These are phyloP conservation scores for Cenopis cana DNA, from an alignment of 2,888 invertebrate species.

Conservation along the genomic window DNA sequence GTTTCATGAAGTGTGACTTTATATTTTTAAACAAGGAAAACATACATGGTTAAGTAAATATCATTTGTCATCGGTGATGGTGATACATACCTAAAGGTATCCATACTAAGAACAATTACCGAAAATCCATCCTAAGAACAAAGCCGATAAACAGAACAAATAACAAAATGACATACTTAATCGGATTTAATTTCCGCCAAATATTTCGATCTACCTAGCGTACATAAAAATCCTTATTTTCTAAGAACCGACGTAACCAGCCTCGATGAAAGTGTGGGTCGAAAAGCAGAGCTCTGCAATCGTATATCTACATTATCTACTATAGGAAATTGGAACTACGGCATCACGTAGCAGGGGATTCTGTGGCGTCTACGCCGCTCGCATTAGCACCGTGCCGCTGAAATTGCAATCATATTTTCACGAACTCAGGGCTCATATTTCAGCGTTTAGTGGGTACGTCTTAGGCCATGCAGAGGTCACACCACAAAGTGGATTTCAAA, in stretches of 20 bases:
- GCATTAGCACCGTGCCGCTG: not conserved
- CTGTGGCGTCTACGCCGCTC: conserved; percentile 48
- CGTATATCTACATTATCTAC: conserved; percentile 18
- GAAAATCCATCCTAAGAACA: too few relatives aligned
- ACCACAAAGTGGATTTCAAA: conserved; percentile 70
- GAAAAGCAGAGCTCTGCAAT: conserved; percentile 22
- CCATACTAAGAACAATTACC: too few relatives aligned
- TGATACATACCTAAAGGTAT: too few relatives aligned
- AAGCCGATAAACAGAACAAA: too few relatives aligned
- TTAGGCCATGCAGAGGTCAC: conserved; percentile 55
- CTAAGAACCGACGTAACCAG: conserved; percentile 3
- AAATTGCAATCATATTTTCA: conserved; percentile 43
- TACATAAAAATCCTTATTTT: not conserved
- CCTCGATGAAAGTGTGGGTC: conserved; percentile 10
- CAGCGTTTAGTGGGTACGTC: conserved; percentile 38
- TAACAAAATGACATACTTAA: too few relatives aligned
- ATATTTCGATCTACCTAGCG: not conserved
- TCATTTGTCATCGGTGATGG: too few relatives aligned
- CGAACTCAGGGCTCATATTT: conserved; percentile 2
- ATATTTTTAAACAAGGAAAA: too few relatives aligned
- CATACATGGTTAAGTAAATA: too few relatives aligned
- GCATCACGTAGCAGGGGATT: conserved; percentile 55
- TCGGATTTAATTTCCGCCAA: not conserved
- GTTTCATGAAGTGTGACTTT: not conserved
- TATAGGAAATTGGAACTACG: conserved; percentile 49